Percentiles rank a stretch among this genome's conserved stretches.
These are phyloP conservation scores for Dendronephthya gigantea DNA, from an alignment of 64 coral and sea anemone genomes.

Conservation along the genomic window DNA sequence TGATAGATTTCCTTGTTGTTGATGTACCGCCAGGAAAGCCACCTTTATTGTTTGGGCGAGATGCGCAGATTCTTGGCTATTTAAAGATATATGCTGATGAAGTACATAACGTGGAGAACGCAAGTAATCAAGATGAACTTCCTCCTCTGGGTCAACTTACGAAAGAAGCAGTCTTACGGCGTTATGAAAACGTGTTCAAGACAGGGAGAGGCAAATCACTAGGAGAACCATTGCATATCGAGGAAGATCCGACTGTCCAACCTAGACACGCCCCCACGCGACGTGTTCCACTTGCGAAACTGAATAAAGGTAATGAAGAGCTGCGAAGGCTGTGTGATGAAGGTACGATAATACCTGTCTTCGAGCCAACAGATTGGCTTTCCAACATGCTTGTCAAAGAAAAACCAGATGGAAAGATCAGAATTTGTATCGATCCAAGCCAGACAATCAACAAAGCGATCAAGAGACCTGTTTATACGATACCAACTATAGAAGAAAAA, in stretches of 20 bases:
- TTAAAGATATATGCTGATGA: not conserved
- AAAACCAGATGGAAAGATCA: not conserved
- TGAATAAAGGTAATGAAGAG: not conserved
- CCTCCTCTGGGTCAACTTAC: not conserved
- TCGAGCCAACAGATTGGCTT: not conserved
- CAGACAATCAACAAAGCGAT: slow-evolving; percentile 4
- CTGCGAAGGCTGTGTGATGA: not conserved
- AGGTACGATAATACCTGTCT: not conserved
- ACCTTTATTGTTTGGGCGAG: not conserved
- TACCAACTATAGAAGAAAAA: not conserved
- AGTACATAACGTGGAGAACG: not conserved
- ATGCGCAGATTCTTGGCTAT: not conserved
- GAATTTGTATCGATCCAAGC: not conserved
- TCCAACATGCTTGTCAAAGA: not conserved
- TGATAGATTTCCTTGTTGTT: not conserved
- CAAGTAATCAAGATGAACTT: not conserved
- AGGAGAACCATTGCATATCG: not conserved
- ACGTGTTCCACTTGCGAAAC: not conserved
- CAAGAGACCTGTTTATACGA: not conserved
- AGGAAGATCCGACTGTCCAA: not conserved
- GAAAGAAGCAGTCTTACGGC: not conserved
- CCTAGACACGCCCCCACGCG: not conserved
- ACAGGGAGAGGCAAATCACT: not conserved
- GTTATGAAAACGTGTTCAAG: not conserved
- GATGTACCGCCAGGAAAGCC: not conserved